Evolutionary conservation across 2,888 invertebrate species (phyloP).

Genomic region (Meganola albula): DNA sequence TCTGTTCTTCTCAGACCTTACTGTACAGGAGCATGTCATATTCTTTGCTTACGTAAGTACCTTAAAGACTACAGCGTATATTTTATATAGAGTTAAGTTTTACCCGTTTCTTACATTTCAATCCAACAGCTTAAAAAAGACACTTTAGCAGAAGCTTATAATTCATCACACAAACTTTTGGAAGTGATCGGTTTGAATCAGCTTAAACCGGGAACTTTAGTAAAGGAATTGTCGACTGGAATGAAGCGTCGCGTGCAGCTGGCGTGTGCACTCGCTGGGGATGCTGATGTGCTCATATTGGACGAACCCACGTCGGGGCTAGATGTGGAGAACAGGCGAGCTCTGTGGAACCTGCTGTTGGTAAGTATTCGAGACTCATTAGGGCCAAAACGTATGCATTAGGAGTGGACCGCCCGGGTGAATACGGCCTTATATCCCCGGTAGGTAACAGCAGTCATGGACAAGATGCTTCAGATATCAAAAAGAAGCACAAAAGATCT

Average conservation of each 20-base stretch:
- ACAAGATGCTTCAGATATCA: too few relatives aligned
- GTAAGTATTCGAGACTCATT: too few relatives aligned
- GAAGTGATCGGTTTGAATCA: too few relatives aligned
- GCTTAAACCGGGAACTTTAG: conserved; percentile 6
- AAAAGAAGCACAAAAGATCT: too few relatives aligned
- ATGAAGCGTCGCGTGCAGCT: conserved; percentile 7
- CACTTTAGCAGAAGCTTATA: too few relatives aligned
- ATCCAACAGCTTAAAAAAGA: conserved; percentile 9
- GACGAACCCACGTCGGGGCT: conserved; percentile 20
- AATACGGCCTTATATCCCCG: too few relatives aligned
- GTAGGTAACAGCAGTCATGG: too few relatives aligned
- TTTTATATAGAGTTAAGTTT: not conserved
- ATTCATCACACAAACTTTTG: too few relatives aligned
- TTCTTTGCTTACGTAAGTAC: conserved; percentile 12
- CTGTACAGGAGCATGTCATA: conserved; percentile 16
- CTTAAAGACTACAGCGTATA: not conserved
- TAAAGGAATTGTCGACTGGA: not conserved
- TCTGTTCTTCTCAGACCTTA: conserved; percentile 10
- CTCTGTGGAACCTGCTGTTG: conserved; percentile 20
- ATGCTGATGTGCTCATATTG: conserved; percentile 13
- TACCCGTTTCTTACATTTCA: conserved; percentile 11
- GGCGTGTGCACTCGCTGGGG: conserved; percentile 15
- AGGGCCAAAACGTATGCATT: too few relatives aligned
- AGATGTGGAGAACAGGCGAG: conserved; percentile 28
- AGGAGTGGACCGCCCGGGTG: too few relatives aligned